Percentiles rank a stretch among this genome's conserved stretches.
Evolutionary conservation across 2,797 vertebrate genomes (phyloP).

Genomic region (Phaenicophaeus curvirostris): DNA sequence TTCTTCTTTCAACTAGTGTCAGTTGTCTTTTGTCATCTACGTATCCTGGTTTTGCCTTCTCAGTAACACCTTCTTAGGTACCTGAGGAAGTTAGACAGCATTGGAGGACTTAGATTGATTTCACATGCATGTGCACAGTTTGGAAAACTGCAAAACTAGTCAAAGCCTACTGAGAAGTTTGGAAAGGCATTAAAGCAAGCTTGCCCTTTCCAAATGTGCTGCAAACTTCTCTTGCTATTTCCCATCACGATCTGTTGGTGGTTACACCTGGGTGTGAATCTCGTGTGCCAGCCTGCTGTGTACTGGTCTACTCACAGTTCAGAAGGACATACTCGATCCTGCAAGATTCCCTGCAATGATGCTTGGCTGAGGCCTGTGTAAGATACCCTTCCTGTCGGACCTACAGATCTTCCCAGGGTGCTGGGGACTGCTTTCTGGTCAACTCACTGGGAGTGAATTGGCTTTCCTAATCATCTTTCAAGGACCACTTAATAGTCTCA

Average conservation of each 20-base stretch:
- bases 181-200: background rate
- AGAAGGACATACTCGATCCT: background rate
- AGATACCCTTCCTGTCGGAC: background rate
- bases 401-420: background rate
- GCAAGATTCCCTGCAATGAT: background rate
- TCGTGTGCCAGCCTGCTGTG: background rate
- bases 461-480: background rate
- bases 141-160: background rate
- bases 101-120: background rate
- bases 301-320: background rate
- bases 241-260: background rate
- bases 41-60: background rate
- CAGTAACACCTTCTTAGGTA: background rate
- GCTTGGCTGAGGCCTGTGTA: background rate
- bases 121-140: fast-evolving
- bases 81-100: background rate
- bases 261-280: background rate
- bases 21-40: background rate
- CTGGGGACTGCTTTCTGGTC: background rate
- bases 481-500: background rate
- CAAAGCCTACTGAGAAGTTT: background rate
- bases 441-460: background rate
- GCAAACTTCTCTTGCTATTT: background rate
- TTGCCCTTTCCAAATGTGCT: background rate
- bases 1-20: background rate